phyloP scores from a whole-genome alignment of 2,113 vertebrate genomes.

The Chaetodon auriga region DNA sequence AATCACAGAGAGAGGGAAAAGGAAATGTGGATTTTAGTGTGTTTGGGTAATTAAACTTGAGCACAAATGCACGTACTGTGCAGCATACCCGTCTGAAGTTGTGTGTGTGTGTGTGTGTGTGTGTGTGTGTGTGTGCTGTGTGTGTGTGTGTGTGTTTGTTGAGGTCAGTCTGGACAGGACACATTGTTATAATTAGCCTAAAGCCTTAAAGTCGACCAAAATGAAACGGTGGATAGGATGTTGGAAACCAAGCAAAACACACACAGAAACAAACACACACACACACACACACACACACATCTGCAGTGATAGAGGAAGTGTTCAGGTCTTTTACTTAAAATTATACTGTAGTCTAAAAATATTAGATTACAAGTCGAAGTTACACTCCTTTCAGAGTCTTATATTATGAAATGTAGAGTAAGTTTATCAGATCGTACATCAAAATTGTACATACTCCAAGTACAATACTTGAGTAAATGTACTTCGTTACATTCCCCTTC shows the following conservation, averaged over 20 bases:
- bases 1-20: constrained; percentile 20
- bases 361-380: background rate
- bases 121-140: constrained; percentile 1
- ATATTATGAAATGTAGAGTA: background rate
- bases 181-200: constrained; percentile 50
- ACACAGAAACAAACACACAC: constrained; percentile 6
- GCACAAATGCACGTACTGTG: constrained; percentile 19
- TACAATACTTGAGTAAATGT: background rate
- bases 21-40: constrained; percentile 47
- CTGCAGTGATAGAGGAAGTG: background rate
- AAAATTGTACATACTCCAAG: background rate
- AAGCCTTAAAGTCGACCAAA: constrained; percentile 26
- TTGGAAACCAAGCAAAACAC: constrained; percentile 24
- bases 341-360: background rate
- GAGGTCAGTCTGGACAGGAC: constrained; percentile 25
- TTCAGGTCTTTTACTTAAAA: background rate
- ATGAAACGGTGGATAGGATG: constrained; percentile 21
- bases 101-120: background rate
- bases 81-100: background rate
- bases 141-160: background rate
- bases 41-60: constrained; percentile 16
- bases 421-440: no score
- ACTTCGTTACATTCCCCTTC: background rate
- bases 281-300: background rate
- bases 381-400: background rate